Conservation (phyloP, 2,797 vertebrate genomes). For the Pipistrellus pygmaeus region DNA sequence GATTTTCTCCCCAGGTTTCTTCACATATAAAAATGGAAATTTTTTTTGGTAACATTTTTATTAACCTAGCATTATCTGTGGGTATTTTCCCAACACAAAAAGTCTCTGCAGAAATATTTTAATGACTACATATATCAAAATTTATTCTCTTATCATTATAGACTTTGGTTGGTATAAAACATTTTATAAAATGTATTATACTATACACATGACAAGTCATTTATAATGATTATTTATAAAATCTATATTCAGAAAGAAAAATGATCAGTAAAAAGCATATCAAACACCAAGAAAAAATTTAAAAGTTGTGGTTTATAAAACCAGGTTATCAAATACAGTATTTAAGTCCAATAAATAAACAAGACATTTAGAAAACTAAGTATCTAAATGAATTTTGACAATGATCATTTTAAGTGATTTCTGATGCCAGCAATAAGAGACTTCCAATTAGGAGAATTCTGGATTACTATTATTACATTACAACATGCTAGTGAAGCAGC, state of each 20-base stretch:
- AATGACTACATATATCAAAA: background rate
- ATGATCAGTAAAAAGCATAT: constrained; percentile 23
- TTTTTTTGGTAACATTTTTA: constrained; percentile 12
- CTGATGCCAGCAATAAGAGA: constrained; percentile 13
- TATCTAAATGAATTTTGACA: constrained; percentile 42
- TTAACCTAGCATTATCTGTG: constrained; percentile 25
- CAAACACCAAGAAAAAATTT: constrained; percentile 1
- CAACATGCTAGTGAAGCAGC: background rate
- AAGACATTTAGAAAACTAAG: constrained; percentile 12
- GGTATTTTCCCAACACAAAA: constrained; percentile 17
- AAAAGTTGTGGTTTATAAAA: constrained; percentile 50
- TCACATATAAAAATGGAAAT: background rate
- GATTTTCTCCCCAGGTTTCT: background rate
- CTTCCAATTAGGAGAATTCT: background rate
- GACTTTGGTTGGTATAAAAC: background rate
- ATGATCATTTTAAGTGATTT: constrained; percentile 50
- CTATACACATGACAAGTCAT: background rate
- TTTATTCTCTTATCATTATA: background rate
- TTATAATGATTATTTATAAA: background rate
- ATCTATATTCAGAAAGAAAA: constrained; percentile 26
- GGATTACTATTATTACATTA: constrained; percentile 31
- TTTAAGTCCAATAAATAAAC: constrained; percentile 41
- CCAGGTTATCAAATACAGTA: constrained; percentile 22
- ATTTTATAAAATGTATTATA: constrained; percentile 34
- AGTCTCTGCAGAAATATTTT: constrained; percentile 16